These are phyloP conservation scores for Pteria penguin DNA, from an alignment of 2,888 invertebrate species.

Conservation along the genomic window DNA sequence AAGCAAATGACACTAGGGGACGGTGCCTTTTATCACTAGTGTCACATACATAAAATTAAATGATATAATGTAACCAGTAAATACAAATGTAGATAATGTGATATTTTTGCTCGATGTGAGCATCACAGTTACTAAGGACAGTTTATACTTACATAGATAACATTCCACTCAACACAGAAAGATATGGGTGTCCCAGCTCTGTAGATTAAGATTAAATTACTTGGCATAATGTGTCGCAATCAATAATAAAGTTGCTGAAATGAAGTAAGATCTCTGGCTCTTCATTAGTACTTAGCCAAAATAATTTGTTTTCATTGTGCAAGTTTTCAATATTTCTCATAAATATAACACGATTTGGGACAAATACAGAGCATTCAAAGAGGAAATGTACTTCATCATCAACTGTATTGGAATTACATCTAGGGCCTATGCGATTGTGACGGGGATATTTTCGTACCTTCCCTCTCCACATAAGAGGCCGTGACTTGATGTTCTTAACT, in stretches of 20 bases:
- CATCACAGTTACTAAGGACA: no score
- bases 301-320: background rate
- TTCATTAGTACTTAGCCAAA: background rate
- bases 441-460: background rate
- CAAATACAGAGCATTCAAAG: background rate
- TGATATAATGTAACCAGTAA: no score
- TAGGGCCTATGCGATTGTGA: background rate
- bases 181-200: no score
- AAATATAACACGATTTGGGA: background rate
- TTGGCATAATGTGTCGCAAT: no score
- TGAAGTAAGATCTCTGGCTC: background rate
- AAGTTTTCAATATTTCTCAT: background rate
- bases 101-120: no score
- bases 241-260: background rate
- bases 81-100: no score
- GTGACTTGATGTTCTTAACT: background rate
- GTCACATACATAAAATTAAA: no score
- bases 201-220: no score
- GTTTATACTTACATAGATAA: no score
- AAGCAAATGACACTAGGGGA: no score
- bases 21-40: no score
- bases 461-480: background rate
- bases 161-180: no score
- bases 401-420: background rate
- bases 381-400: background rate